Evolutionary conservation across 2,113 vertebrate genomes (phyloP).

Genomic region (Butastur rufipennis): DNA sequence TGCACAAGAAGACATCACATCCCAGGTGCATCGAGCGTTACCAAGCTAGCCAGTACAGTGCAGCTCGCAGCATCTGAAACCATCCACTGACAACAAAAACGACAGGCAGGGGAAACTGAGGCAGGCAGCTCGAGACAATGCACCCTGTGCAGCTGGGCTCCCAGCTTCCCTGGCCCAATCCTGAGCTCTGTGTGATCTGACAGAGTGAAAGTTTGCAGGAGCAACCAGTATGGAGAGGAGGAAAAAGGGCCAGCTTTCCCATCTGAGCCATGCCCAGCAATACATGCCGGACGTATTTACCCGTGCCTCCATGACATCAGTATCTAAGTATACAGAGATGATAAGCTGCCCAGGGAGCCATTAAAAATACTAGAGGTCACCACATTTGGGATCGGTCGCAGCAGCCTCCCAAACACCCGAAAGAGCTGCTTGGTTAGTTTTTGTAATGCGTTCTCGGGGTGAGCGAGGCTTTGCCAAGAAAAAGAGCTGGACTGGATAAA

Average conservation of each 20-base stretch:
- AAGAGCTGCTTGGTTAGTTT: background rate
- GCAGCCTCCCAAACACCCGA: background rate
- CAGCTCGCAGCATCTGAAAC: background rate
- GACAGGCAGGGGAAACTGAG: background rate
- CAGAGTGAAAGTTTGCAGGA: background rate
- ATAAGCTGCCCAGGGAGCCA: background rate
- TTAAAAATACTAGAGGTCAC: conserved; percentile 34
- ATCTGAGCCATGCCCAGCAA: background rate
- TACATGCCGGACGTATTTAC: background rate
- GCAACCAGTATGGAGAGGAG: background rate
- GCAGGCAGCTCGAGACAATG: rapidly evolving
- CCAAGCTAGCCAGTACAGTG: background rate
- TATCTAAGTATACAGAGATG: background rate
- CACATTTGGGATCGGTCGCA: rapidly evolving
- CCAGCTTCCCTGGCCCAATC: background rate
- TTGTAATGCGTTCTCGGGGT: background rate
- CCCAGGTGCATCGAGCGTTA: background rate
- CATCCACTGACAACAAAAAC: background rate
- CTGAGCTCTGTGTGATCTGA: background rate
- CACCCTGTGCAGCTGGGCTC: rapidly evolving
- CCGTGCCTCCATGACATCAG: background rate
- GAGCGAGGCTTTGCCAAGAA: rapidly evolving
- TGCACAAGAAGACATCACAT: background rate
- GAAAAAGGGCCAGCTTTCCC: background rate
- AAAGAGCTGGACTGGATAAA: background rate